Conservation (phyloP, 1,140 invertebrate genomes). For the Fopius arisanus region DNA sequence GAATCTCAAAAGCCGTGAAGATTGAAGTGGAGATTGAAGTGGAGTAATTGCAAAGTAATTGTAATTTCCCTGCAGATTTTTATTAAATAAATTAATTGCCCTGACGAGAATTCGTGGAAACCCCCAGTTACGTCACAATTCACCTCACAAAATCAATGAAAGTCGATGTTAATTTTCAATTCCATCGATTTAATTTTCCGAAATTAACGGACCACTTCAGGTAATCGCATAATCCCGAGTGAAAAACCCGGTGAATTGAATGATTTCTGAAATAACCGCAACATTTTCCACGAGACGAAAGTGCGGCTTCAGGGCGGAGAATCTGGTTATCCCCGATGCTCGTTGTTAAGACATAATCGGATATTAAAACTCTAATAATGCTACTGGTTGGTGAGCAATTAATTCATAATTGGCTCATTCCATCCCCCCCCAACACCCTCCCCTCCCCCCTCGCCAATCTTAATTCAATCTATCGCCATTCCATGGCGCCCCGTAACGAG, state of each 20-base stretch:
- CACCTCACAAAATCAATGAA: too few relatives aligned
- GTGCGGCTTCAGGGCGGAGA: slow-evolving; percentile 33
- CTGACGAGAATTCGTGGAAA: too few relatives aligned
- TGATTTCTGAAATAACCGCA: neutral
- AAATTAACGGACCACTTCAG: neutral
- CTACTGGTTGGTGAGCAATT: slow-evolving; percentile 55
- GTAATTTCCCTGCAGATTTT: too few relatives aligned
- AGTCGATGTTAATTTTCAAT: too few relatives aligned
- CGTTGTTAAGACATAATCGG: slow-evolving; percentile 61
- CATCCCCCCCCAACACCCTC: slow-evolving; percentile 43
- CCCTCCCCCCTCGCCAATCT: slow-evolving; percentile 51
- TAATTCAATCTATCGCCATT: slow-evolving; percentile 65
- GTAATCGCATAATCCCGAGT: neutral
- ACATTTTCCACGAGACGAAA: slow-evolving; percentile 9
- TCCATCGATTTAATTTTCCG: neutral
- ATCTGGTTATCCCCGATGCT: slow-evolving; percentile 40
- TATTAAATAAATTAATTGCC: too few relatives aligned
- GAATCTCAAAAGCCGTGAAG: too few relatives aligned
- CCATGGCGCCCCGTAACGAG: slow-evolving; percentile 55
- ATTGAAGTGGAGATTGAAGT: too few relatives aligned
- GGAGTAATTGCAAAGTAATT: too few relatives aligned
- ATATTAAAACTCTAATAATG: slow-evolving; percentile 58
- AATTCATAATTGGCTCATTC: slow-evolving; percentile 65
- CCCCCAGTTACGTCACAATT: too few relatives aligned
- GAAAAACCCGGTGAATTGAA: neutral